Base-by-base conservation (phyloP, 1,140 invertebrate species). In the Mya arenaria region DNA sequence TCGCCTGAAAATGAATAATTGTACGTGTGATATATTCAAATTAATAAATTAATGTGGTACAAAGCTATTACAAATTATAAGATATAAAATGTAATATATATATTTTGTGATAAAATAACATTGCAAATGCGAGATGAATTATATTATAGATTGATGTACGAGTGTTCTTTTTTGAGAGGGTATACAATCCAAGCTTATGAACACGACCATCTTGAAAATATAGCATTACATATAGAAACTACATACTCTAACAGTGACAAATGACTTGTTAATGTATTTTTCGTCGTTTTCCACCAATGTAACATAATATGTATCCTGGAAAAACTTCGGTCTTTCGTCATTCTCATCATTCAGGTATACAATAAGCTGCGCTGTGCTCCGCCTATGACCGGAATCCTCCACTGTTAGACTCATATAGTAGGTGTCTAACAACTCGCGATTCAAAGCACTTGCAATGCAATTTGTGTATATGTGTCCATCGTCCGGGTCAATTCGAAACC, bases 381-480 rank as follows among this genome's bases (percentile, higher is more conserved):
- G 55, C 19, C 34, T 36, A 8, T 65, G 30, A 39, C 28, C 63
- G 17, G 5, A 13, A 32, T 69, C 75, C 36, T 17, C 69, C 25
- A 63, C 75, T 37, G 52, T 68, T n/a, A 32, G 37, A 3, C 63
- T 79, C 75, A 79, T 58, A 36, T 56, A 68, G 25, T 56, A 68
- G 1, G 2, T 52, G 28, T 56, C 32, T 69, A 30, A 37, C 0
- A 28, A 23, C 37, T 79, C 75, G 19, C 75, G 55, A 25, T 79
- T 36, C n/a, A 79, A 44, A 4, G 15, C 44, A 68, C 1, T 28
- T 25, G 19, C 4, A 28, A 4, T 8, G 34, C 75, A 79, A 37
- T 56, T 37, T 5, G 62, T 66, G n/a, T 15, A 17, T 2, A 79
- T 69, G 17, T 58, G 8, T 13, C 75, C 75, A 5, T 41, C 58